phyloP scores from a whole-genome alignment of 2,797 vertebrate genomes.

The Cryptoblepharus egeriae region DNA sequence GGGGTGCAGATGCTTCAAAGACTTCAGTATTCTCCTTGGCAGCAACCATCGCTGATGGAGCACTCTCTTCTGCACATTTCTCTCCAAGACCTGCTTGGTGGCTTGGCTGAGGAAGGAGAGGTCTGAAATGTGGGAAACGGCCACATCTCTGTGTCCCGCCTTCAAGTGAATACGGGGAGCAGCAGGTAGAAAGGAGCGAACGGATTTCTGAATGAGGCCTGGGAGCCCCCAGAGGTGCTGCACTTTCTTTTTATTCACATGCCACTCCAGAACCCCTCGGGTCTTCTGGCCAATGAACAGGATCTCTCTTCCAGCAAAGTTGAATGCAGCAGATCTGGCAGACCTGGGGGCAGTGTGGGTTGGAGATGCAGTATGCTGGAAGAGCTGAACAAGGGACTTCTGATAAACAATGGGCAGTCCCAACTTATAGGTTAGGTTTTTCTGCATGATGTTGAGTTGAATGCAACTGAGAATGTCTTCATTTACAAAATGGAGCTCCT shows the following conservation, averaged over 20 bases:
- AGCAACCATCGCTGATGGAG: conserved; percentile 64
- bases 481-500: background rate
- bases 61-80: conserved; percentile 53
- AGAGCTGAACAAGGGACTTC: background rate
- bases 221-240: background rate
- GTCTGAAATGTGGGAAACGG: background rate
- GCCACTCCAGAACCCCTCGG: conserved; percentile 11
- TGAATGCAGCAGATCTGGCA: background rate
- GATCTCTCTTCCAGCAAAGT: background rate
- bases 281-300: background rate
- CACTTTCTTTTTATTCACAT: conserved; percentile 3
- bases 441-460: background rate
- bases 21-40: conserved; percentile 62
- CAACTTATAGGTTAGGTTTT: background rate
- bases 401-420: background rate
- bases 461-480: background rate
- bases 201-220: background rate
- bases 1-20: background rate
- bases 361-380: background rate
- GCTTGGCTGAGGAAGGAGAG: background rate
- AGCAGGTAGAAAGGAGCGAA: too few relatives aligned
- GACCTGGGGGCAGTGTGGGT: too few relatives aligned
- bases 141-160: background rate
- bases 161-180: background rate
- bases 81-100: conserved; percentile 26